Evolutionary conservation across 2,797 vertebrate species (phyloP), one percentile per base, ranked within the genome.

Genomic region (Fistularia tabacaria): DNA sequence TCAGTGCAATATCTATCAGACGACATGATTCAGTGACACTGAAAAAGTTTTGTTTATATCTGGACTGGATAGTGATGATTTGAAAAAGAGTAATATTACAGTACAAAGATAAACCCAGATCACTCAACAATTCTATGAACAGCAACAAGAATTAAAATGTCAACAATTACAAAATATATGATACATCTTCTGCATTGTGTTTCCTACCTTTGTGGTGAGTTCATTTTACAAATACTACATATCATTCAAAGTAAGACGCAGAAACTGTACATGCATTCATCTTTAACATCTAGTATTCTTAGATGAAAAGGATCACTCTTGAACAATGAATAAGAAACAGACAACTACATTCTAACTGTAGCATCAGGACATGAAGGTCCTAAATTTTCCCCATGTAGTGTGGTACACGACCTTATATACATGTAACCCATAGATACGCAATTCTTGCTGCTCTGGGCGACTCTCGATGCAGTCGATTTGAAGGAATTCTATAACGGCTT

Each of bases 161-260:
- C 61, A 75, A 54, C 47, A 38, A 80, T 75, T 80, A 79, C 69
- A 83, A 85, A 85, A 85, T 73, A 77, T 81, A 81, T 74, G 54
- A 62, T 79, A 85, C 84, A 79, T 76, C 52, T 64, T 59, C 56
- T 53, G 75, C 54, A 77, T 15, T 43, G 49, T 52, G 57, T 56
- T 54, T 63, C 49, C 61, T 68, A 64, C 39, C 62, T 71, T 57
- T 75, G 76, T 71, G 71, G 52, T 14, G 66, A 59, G 15, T 66
- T 74, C 8, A 49, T 49, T 80, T 62, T 74, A 83, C 66, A 86
- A 84, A 79, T 73, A 67, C 54, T 60, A 69, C 52, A 81, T 61
- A 37, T 69, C 50, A 14, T 62, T 67, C 36, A 71, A 79, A 77
- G 51, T 77, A 67, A 54, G 59, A 68, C 54, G 58, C 40, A 49